These are phyloP conservation scores for Lepidotrigona ventralis DNA, from an alignment of 1,140 invertebrate species.

Conservation along the genomic window DNA sequence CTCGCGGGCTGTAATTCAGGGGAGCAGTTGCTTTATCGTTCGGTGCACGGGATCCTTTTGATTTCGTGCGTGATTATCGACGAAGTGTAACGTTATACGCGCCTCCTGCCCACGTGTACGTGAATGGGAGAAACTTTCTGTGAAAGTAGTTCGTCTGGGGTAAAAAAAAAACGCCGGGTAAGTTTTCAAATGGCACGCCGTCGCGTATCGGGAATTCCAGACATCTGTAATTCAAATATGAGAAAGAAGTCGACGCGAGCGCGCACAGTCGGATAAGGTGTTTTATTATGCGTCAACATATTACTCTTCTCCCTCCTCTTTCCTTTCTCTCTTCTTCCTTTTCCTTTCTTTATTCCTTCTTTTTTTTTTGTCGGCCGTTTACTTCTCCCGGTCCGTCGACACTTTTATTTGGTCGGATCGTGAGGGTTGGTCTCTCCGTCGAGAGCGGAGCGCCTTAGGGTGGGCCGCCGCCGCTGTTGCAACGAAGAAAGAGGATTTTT, in stretches of 20 bases:
- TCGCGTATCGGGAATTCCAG: conserved; percentile 8
- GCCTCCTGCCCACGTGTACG: background rate
- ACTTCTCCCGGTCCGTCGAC: conserved; percentile 48
- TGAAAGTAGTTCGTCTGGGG: background rate
- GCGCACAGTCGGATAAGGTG: conserved; percentile 29
- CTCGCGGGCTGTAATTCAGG: background rate
- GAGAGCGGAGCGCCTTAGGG: conserved; percentile 44
- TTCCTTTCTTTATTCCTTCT: background rate
- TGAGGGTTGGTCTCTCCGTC: conserved; percentile 42
- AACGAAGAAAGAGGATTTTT: conserved; percentile 67
- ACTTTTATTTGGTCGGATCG: conserved; percentile 69
- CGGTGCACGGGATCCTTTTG: background rate
- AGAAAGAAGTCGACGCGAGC: conserved; percentile 4
- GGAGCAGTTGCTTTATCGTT: background rate
- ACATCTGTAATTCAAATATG: conserved; percentile 16
- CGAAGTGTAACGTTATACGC: background rate
- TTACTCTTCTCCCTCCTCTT: conserved; percentile 49
- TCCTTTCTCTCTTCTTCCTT: too few species aligned
- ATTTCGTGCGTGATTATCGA: background rate
- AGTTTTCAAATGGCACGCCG: background rate
- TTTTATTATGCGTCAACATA: conserved; percentile 72
- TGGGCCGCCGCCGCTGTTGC: conserved; percentile 60
- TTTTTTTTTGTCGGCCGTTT: conserved; percentile 24
- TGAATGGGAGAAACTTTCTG: background rate
- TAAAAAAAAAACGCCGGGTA: too few species aligned